A percentile compares a stretch with the other conserved stretches of the same genome.
phyloP scores from a whole-genome alignment of 2,888 invertebrate species.

The Salticus scenicus region DNA sequence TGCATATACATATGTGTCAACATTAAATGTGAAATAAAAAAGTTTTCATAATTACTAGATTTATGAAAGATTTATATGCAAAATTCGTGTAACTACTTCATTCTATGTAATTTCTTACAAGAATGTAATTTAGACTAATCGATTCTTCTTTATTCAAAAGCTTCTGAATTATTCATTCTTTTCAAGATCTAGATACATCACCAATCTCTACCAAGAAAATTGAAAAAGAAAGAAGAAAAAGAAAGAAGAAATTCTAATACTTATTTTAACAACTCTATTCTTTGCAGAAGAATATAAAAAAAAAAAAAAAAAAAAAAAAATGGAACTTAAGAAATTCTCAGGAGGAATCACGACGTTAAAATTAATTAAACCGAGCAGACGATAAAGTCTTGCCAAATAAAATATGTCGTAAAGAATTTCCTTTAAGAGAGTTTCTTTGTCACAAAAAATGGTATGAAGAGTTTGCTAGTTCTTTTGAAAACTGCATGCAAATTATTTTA shows the following conservation, averaged over 20 bases:
- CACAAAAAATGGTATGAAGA: neutral
- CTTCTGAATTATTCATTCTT: constrained; percentile 8
- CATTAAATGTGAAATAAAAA: no score
- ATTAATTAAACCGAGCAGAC: constrained; percentile 6
- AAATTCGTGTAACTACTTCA: neutral
- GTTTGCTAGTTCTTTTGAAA: neutral
- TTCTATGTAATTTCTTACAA: neutral
- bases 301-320: neutral
- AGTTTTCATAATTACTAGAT: no score
- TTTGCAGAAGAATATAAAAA: neutral
- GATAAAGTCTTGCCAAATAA: neutral
- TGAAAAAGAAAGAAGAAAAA: neutral
- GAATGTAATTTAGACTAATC: neutral
- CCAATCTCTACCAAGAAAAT: neutral
- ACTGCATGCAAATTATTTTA: neutral
- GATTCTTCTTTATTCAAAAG: neutral
- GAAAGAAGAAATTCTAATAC: neutral
- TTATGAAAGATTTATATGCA: no score
- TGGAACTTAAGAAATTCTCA: neutral
- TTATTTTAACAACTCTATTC: constrained; percentile 1
- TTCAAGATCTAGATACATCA: neutral
- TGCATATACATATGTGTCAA: no score
- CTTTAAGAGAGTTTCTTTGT: neutral
- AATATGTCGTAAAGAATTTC: neutral
- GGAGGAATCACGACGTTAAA: neutral